phyloP scores from a whole-genome alignment of 1,140 invertebrate species.

The Ostrea edulis region DNA sequence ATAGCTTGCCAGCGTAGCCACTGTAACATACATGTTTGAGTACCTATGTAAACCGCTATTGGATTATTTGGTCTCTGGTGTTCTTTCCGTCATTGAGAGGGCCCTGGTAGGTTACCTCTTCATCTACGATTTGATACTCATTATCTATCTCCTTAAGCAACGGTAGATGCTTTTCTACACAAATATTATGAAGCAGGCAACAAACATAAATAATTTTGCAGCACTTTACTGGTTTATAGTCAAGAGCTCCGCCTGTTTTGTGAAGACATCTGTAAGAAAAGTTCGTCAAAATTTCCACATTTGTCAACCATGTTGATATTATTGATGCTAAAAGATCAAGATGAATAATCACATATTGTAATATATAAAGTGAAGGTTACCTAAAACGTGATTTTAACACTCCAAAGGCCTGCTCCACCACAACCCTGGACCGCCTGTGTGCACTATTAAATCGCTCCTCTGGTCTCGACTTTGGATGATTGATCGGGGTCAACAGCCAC shows the following conservation, averaged over 20 bases:
- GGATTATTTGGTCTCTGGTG: background rate
- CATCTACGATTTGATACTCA: no score
- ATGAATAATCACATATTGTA: no score
- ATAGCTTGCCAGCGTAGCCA: no score
- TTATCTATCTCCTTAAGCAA: background rate
- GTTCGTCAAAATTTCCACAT: background rate
- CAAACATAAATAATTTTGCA: background rate
- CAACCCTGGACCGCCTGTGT: slow-evolving; percentile 41
- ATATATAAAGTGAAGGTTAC: background rate
- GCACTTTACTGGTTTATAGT: background rate
- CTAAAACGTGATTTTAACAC: slow-evolving; percentile 50
- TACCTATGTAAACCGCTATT: background rate
- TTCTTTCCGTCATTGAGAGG: background rate
- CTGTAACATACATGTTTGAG: no score
- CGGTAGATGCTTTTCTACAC: background rate
- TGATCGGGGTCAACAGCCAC: slow-evolving; percentile 40
- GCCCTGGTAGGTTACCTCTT: background rate
- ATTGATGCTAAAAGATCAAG: no score
- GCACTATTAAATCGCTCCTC: slow-evolving; percentile 43
- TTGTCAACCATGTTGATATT: no score
- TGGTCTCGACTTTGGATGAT: slow-evolving; percentile 27
- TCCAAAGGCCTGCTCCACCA: slow-evolving; percentile 45
- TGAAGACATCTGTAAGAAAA: background rate
- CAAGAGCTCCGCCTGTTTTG: background rate
- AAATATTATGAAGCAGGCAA: background rate